Percentiles rank a stretch among this genome's conserved stretches.
Evolutionary conservation across 2,797 vertebrate species (phyloP).

Genomic region (Serranus cabrilla): DNA sequence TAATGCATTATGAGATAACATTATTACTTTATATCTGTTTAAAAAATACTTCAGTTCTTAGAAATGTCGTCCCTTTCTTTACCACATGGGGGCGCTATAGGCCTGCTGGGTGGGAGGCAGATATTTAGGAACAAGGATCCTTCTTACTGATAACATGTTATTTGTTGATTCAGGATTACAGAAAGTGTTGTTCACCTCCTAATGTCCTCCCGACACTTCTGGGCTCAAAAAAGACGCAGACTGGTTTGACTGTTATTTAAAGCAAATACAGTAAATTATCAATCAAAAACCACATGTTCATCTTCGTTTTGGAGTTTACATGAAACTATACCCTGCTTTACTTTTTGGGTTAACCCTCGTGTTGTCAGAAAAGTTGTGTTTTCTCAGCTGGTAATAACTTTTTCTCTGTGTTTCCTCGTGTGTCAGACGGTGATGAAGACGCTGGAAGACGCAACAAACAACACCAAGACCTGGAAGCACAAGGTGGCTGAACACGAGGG

Average conservation of each 20-base stretch:
- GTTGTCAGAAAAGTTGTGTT: background rate
- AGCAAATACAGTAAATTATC: too few relatives aligned
- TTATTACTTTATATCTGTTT: too few relatives aligned
- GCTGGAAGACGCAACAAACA: slow-evolving; percentile 91
- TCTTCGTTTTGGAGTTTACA: too few relatives aligned
- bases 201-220: too few relatives aligned
- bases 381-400: background rate
- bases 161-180: background rate
- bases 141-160: background rate
- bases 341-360: too few relatives aligned
- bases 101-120: background rate
- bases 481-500: slow-evolving; percentile 97
- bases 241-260: too few relatives aligned
- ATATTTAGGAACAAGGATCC: background rate
- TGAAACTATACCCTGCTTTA: too few relatives aligned
- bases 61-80: background rate
- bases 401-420: slow-evolving; percentile 13
- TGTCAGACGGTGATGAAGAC: slow-evolving; percentile 93
- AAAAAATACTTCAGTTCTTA: background rate
- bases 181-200: background rate
- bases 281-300: too few relatives aligned
- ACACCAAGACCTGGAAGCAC: slow-evolving; percentile 96
- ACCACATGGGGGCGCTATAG: slow-evolving; percentile 19
- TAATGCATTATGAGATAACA: background rate
- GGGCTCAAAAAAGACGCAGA: too few relatives aligned